Evolutionary conservation across 2,113 vertebrate genomes (phyloP), one percentile per base, ranked within the genome.

Genomic region (Microcebus ravelobensis): DNA sequence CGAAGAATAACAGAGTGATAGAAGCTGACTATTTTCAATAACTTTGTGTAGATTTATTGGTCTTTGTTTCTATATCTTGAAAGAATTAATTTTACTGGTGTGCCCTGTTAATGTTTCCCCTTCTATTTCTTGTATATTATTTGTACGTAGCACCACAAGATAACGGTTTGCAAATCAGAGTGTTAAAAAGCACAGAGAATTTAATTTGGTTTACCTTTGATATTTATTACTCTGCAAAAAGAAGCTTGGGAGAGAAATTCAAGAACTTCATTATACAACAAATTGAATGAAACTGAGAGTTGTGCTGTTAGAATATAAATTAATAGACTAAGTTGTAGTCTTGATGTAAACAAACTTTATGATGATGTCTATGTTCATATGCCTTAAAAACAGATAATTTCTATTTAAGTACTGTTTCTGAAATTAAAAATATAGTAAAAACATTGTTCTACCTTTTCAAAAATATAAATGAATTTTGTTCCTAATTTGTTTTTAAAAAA

Each of bases 191-290:
- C 34, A 74, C 17, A 91, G 48, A 95, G 48, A 93, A 93, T 18
- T 86, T 93, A 95, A 90, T 94, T 95, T 90, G 36, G 76, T 70
- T 91, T 96, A 74, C 76, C 6, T 95, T 95, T 96, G 87, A 92
- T 52, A 50, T 97, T 89, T 94, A 92, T 84, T 88, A 42, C 48
- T 45, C 90, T 84, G 34, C 36, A 84, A 87, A 95, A 91, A 65
- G 48, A 96, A 13, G 34, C 42, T 92, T 39, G 55, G 31, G 74
- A 91, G 71, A 94, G 73, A 96, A 91, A 95, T 57, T 93, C 20
- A 94, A 84, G 84, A 95, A 84, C 29, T 90, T 76, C 15, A 55
- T 85, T 96, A 73, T 63, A 39, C 23, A 89, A 63, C 8, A 88
- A 85, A 90, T 29, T 80, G n/a, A 57, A 84, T 76, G 42, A 95